These are phyloP conservation scores for Galeopsomyia nigrocyanea DNA, from an alignment of 2,888 invertebrate species.

Conservation along the genomic window DNA sequence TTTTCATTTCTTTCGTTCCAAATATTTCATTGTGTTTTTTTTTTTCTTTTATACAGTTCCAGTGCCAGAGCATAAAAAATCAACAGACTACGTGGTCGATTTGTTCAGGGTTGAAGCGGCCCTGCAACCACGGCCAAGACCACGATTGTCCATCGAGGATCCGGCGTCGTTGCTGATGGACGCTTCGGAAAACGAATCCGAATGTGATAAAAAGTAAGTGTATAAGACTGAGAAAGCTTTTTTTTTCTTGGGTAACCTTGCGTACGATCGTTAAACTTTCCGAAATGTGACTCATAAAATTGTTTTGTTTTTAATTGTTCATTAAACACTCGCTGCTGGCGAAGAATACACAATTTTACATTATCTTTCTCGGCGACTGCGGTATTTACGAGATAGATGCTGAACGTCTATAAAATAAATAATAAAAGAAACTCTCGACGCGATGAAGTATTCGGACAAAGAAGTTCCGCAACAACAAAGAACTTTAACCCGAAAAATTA, in stretches of 20 bases:
- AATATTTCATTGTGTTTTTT: too few relatives aligned
- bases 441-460: neutral
- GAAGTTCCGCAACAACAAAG: neutral
- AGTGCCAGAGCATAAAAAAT: conserved; percentile 77
- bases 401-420: too few relatives aligned
- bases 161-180: conserved; percentile 50
- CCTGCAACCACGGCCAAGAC: conserved; percentile 69
- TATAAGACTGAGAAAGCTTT: neutral
- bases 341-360: too few relatives aligned
- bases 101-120: conserved; percentile 75
- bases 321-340: too few relatives aligned
- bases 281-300: too few relatives aligned
- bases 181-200: conserved; percentile 56
- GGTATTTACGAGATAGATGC: too few relatives aligned
- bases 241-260: too few relatives aligned
- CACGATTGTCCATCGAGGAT: conserved; percentile 60
- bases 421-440: too few relatives aligned
- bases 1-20: too few relatives aligned
- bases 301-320: too few relatives aligned
- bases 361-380: too few relatives aligned
- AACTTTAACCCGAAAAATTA: neutral
- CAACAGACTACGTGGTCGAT: conserved; percentile 79
- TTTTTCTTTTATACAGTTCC: conserved; percentile 64
- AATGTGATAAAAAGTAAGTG: conserved; percentile 61
- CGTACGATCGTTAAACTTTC: too few relatives aligned